phyloP scores from a whole-genome alignment of 2,888 invertebrate genomes.

The Drosophila subquinaria region DNA sequence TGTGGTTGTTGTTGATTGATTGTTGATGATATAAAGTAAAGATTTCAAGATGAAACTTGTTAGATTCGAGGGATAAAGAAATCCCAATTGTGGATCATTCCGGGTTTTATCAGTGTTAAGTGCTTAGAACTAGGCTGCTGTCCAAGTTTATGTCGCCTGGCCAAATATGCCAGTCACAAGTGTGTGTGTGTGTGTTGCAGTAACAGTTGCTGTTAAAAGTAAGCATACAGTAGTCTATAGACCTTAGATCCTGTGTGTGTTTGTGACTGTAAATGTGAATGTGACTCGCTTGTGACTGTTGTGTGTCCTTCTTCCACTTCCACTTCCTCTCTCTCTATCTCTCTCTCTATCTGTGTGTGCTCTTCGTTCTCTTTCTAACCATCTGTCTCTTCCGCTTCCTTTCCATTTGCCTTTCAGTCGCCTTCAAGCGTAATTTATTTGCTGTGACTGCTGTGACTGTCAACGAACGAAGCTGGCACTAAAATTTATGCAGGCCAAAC shows the following conservation, averaged over 20 bases:
- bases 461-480: conserved; percentile 42
- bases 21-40: no score
- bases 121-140: neutral
- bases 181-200: conserved; percentile 32
- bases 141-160: conserved; percentile 49
- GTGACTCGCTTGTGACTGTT: neutral
- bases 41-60: no score
- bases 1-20: no score
- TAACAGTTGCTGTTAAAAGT: conserved; percentile 64
- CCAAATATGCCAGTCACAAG: conserved; percentile 20
- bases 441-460: conserved; percentile 62
- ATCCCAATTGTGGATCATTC: no score
- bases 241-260: conserved; percentile 26
- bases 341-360: conserved; percentile 9
- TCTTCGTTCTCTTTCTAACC: conserved; percentile 13
- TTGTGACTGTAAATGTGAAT: conserved; percentile 18
- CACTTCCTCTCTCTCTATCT: conserved; percentile 10
- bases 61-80: no score
- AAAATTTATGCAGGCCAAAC: conserved; percentile 75
- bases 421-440: conserved; percentile 75
- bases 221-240: conserved; percentile 46
- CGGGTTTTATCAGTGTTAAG: no score
- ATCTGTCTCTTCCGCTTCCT: conserved; percentile 59
- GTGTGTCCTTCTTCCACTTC: conserved; percentile 6
- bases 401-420: conserved; percentile 52